Evolutionary conservation across 2,797 vertebrate genomes (phyloP), one percentile per base, ranked within the genome.

Genomic region (Chaetophractus vellerosus): DNA sequence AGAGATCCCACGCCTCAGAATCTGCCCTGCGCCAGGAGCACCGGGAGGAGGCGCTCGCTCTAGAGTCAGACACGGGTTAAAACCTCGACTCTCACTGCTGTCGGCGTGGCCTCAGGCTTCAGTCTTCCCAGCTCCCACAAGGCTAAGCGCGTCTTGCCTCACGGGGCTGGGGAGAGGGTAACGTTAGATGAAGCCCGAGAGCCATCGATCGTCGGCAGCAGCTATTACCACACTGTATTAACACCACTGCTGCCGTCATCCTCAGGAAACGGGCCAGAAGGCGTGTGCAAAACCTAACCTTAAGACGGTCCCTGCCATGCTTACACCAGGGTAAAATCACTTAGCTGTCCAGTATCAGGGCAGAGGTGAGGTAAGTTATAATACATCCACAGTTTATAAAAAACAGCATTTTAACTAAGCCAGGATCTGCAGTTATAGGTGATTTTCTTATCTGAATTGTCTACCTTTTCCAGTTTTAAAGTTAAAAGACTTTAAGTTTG

Each of bases 231-330:
- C 0, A 1, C 31, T 4, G 9, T 1, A 15, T 2, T 26, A 8
- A 14, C 0, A 0, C 2, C 1, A 8, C 0, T 2, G 26, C 6
- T 6, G 12, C 21, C 88, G 19, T 2, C 1, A 10, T 23, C 55
- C 64, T 33, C 55, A 9, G 75, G 71, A 38, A 41, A 55, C 18
- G 15, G 23, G 33, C 75, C 52, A 14, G 6, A 61, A 61, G 45
- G 14, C 1, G 1, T 9, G 18, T 4, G 9, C 9, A 24, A 38
- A 41, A 33, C 33, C 1, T 10, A 12, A 14, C 74, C 6, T 41
- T 19, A 24, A 74, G 48, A 31, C 0, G 8, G 9, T 15, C 28
- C 10, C 19, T 23, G 33, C 55, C 2, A 8, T 3, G 0, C 19
- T 6, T 18, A 4, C 15, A 18, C 26, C 6, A 14, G 8, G 26